Evolutionary conservation across 2,797 vertebrate genomes (phyloP).

Genomic region (Pantherophis vulpinus): DNA sequence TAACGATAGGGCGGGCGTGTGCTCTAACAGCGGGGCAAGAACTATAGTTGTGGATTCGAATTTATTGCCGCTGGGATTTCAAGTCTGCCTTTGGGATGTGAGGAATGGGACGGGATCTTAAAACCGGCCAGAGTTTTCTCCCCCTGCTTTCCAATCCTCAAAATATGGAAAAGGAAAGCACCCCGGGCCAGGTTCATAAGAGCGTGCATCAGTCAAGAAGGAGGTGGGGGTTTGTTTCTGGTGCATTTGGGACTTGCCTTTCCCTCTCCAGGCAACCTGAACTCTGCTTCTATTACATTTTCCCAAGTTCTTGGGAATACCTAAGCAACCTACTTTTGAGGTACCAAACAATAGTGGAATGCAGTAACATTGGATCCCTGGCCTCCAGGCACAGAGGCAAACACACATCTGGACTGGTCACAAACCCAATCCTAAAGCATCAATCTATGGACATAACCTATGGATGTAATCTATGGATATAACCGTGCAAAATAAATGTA

Average conservation of each 20-base stretch:
- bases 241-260: not conserved
- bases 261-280: not conserved
- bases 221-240: not conserved
- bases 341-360: no score
- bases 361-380: no score
- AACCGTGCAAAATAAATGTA: not conserved
- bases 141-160: no score
- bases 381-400: not conserved
- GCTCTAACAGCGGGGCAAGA: not conserved
- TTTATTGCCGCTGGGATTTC: not conserved
- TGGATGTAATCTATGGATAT: not conserved
- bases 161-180: not conserved
- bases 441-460: not conserved
- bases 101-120: not conserved
- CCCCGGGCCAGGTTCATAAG: not conserved
- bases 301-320: not conserved
- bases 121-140: not conserved
- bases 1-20: not conserved
- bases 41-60: not conserved
- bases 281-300: not conserved
- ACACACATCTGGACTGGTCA: not conserved
- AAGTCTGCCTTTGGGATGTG: rapidly evolving
- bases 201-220: not conserved
- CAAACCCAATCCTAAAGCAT: not conserved
- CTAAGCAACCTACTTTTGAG: not conserved